Conservation (phyloP, 2,888 invertebrate species). For the Pterostichus niger region DNA sequence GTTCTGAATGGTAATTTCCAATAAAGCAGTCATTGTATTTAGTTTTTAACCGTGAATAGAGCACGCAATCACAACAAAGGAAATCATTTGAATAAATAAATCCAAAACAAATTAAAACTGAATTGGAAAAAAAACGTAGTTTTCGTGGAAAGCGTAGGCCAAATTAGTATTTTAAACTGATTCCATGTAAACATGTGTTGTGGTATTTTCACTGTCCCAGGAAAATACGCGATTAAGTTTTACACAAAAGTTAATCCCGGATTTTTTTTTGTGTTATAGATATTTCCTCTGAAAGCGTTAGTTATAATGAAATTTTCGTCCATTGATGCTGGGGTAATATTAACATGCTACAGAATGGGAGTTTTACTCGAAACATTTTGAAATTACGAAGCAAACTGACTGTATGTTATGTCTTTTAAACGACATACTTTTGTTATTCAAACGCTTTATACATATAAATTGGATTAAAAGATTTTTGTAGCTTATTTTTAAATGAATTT, state of each 20-base stretch:
- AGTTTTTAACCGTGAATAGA: slow-evolving; percentile 56
- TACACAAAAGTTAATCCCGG: neutral
- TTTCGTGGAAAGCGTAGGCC: neutral
- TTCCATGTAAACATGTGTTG: slow-evolving; percentile 6
- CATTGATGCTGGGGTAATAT: slow-evolving; percentile 14
- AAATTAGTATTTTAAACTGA: slow-evolving; percentile 38
- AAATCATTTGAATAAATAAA: slow-evolving; percentile 64
- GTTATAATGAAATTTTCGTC: slow-evolving; percentile 25
- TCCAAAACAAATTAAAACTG: slow-evolving; percentile 54
- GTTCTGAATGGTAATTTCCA: slow-evolving; percentile 54
- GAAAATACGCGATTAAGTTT: neutral
- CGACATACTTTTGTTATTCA: slow-evolving; percentile 31
- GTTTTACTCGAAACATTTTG: neutral
- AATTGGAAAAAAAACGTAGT: slow-evolving; percentile 38
- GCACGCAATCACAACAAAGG: slow-evolving; percentile 52
- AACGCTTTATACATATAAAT: slow-evolving; percentile 6
- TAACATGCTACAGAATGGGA: neutral
- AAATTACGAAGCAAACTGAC: slow-evolving; percentile 12
- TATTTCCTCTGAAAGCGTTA: neutral
- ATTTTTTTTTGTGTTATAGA: neutral
- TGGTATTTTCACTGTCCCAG: slow-evolving; percentile 10
- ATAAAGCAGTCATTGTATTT: slow-evolving; percentile 55
- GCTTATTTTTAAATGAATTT: slow-evolving; percentile 34
- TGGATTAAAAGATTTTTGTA: slow-evolving; percentile 34
- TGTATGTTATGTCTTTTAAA: slow-evolving; percentile 8